Conservation (phyloP, 2,888 invertebrate genomes). For the Gymnocheta viridis region DNA sequence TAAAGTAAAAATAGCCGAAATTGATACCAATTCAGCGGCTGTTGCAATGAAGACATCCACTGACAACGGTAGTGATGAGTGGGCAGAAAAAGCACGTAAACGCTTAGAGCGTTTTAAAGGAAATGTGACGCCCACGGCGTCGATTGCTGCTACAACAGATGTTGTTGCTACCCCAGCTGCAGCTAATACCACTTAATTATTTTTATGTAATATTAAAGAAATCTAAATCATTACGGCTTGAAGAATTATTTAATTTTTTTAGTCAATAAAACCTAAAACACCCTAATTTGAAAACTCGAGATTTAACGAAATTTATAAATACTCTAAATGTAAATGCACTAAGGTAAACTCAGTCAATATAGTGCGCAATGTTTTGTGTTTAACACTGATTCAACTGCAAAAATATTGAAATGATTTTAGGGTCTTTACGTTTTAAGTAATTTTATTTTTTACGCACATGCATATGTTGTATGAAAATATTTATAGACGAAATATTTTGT, state of each 20-base stretch:
- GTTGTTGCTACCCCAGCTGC: conserved; percentile 35
- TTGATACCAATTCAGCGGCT: conserved; percentile 74
- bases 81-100: conserved; percentile 80
- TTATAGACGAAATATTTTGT: neutral
- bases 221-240: neutral
- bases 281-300: neutral
- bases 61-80: conserved; percentile 68
- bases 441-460: neutral
- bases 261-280: neutral
- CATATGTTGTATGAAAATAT: too few relatives aligned
- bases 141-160: conserved; percentile 70
- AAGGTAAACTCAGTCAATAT: too few relatives aligned
- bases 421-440: neutral
- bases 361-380: neutral
- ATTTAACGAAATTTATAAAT: neutral
- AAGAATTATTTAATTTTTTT: neutral
- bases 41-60: conserved; percentile 37
- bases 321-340: neutral
- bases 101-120: conserved; percentile 79
- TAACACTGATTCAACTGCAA: neutral
- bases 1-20: conserved; percentile 84
- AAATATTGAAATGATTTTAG: neutral
- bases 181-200: conserved; percentile 51
- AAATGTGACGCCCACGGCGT: conserved; percentile 69
- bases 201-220: neutral